Percentiles rank a stretch among this genome's conserved stretches.
Evolutionary conservation across 1,140 invertebrate species (phyloP).

Genomic region (Meteorus sp.): DNA sequence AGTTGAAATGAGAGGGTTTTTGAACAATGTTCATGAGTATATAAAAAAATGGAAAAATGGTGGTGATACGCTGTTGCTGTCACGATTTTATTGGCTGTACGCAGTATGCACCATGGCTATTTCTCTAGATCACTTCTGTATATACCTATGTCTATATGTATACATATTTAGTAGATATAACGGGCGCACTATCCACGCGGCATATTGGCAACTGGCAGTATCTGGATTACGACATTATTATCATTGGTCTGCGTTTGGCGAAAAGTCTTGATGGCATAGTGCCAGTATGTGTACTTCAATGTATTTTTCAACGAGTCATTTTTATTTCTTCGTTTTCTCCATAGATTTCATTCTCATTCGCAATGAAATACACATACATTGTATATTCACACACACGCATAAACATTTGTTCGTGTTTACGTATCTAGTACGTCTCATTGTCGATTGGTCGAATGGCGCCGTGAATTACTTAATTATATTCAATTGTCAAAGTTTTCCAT

Average conservation of each 20-base stretch:
- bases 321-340: background rate
- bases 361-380: too few species aligned
- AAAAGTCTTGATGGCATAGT: constrained; percentile 52
- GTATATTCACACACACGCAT: too few species aligned
- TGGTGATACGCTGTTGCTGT: too few species aligned
- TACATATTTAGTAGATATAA: constrained; percentile 33
- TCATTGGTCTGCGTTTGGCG: constrained; percentile 34
- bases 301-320: constrained; percentile 27
- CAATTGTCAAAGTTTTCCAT: constrained; percentile 54
- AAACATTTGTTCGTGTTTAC: too few species aligned
- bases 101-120: constrained; percentile 32
- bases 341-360: background rate
- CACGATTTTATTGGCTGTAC: constrained; percentile 54
- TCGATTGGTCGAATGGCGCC: too few species aligned
- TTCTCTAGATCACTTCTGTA: constrained; percentile 49
- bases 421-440: too few species aligned
- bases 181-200: constrained; percentile 31
- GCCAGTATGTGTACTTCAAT: constrained; percentile 41
- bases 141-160: too few species aligned
- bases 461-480: constrained; percentile 54
- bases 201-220: constrained; percentile 54
- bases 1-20: too few species aligned
- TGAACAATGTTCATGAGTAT: too few species aligned
- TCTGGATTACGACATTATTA: constrained; percentile 50
- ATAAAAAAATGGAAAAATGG: too few species aligned